Percentiles rank a stretch among this genome's conserved stretches.
Evolutionary conservation across 2,888 invertebrate species (phyloP).

Genomic region (Deladenus siricidicola): DNA sequence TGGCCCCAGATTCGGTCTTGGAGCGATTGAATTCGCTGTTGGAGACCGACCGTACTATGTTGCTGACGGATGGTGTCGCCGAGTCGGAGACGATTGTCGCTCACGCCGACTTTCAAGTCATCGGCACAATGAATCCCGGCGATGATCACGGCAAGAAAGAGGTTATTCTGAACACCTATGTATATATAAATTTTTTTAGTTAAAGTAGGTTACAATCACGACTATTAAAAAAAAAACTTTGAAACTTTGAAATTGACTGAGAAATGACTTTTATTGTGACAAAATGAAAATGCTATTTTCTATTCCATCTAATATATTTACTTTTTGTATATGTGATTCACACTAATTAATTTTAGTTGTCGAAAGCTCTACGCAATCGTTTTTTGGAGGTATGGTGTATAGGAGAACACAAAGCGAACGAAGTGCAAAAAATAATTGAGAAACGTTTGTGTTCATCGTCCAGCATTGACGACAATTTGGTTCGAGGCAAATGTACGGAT

Average conservation of each 20-base stretch:
- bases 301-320: neutral
- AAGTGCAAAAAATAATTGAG: neutral
- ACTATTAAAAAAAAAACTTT: too few relatives aligned
- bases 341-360: slow-evolving; percentile 61
- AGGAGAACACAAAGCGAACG: slow-evolving; percentile 16
- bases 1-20: slow-evolving; percentile 74
- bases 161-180: too few relatives aligned
- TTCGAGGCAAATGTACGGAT: slow-evolving; percentile 97
- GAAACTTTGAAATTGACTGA: too few relatives aligned
- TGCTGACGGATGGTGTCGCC: slow-evolving; percentile 80
- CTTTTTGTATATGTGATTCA: neutral
- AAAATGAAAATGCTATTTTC: neutral
- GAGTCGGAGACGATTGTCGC: slow-evolving; percentile 59
- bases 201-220: too few relatives aligned
- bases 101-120: slow-evolving; percentile 70
- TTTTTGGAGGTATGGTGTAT: slow-evolving; percentile 96
- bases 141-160: slow-evolving; percentile 99
- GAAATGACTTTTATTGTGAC: too few relatives aligned
- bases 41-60: slow-evolving; percentile 78
- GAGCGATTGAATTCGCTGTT: slow-evolving; percentile 91
- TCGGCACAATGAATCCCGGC: slow-evolving; percentile 99
- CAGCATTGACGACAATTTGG: too few relatives aligned
- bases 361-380: slow-evolving; percentile 88
- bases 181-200: slow-evolving; percentile 8
- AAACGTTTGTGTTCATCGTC: neutral